These are phyloP conservation scores for Metaphire vulgaris DNA, from an alignment of 1,140 invertebrate species.

Conservation along the genomic window DNA sequence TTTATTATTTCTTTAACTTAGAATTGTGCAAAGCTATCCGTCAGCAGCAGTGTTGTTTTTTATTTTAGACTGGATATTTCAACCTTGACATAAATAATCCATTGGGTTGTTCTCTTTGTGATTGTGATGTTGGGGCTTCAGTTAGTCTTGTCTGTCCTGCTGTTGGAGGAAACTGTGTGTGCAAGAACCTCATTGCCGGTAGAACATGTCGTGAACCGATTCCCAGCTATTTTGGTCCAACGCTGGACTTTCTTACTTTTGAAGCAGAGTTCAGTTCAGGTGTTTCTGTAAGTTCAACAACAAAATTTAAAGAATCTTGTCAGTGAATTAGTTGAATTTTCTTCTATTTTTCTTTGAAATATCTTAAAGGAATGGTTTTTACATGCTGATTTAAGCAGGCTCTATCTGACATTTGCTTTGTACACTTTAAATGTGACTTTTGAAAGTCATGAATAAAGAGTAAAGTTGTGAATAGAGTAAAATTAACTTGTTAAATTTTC, in stretches of 20 bases:
- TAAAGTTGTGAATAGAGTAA: too few relatives aligned
- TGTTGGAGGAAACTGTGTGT: constrained; percentile 48
- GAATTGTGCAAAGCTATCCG: too few relatives aligned
- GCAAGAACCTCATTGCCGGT: constrained; percentile 74
- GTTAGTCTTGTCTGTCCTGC: constrained; percentile 8
- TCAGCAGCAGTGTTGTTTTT: background rate
- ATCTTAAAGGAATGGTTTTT: too few relatives aligned
- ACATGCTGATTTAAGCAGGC: too few relatives aligned
- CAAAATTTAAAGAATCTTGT: too few relatives aligned
- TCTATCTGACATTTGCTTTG: too few relatives aligned
- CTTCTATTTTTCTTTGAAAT: too few relatives aligned
- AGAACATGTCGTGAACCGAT: constrained; percentile 60
- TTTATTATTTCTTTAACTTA: too few relatives aligned
- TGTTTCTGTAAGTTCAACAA: constrained; percentile 20
- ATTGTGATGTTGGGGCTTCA: constrained; percentile 59
- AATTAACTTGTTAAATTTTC: too few relatives aligned
- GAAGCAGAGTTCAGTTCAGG: constrained; percentile 25
- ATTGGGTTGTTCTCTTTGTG: constrained; percentile 90
- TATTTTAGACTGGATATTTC: constrained; percentile 73
- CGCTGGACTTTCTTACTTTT: constrained; percentile 21
- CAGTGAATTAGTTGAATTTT: too few relatives aligned
- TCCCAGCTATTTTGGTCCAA: constrained; percentile 19
- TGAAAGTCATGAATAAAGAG: too few relatives aligned
- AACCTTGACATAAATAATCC: constrained; percentile 77
- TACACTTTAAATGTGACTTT: too few relatives aligned